A percentile compares a stretch with the other conserved stretches of the same genome.
These are phyloP conservation scores for Orestias chungarensis DNA, from an alignment of 2,797 vertebrate genomes.

Conservation along the genomic window DNA sequence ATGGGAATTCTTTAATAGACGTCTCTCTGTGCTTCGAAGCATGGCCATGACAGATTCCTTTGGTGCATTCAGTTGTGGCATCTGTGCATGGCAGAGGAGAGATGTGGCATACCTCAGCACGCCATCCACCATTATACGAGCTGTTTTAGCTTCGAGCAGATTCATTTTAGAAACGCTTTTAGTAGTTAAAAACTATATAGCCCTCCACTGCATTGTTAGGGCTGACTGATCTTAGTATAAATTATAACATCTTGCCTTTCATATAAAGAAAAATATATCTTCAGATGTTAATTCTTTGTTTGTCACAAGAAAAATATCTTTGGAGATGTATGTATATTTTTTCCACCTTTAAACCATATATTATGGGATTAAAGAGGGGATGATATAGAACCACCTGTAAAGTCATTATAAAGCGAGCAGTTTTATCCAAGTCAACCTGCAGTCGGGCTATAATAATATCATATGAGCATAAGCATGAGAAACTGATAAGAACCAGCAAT, in stretches of 20 bases:
- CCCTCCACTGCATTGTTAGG: not conserved
- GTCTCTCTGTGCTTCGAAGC: too few relatives aligned
- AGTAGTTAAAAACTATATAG: too few relatives aligned
- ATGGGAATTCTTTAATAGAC: too few relatives aligned
- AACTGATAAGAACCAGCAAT: slow-evolving; percentile 33
- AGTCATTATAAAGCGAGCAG: slow-evolving; percentile 31
- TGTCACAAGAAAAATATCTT: slow-evolving; percentile 5
- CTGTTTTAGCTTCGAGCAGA: too few relatives aligned
- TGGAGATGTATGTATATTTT: slow-evolving; percentile 31
- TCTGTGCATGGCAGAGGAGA: too few relatives aligned
- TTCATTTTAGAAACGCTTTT: too few relatives aligned
- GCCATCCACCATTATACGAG: too few relatives aligned
- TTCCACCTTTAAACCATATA: slow-evolving; percentile 49
- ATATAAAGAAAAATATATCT: not conserved
- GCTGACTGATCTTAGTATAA: not conserved
- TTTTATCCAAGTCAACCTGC: slow-evolving; percentile 21
- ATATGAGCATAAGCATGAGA: slow-evolving; percentile 15
- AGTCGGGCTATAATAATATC: slow-evolving; percentile 22
- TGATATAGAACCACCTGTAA: slow-evolving; percentile 38
- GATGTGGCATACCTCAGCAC: too few relatives aligned
- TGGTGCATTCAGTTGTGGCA: too few relatives aligned
- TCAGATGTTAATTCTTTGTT: not conserved
- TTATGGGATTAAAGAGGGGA: slow-evolving; percentile 44
- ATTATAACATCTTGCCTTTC: not conserved
- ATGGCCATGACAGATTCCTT: too few relatives aligned